These are phyloP conservation scores for Gnathonemus longibarbis DNA, from an alignment of 2,113 vertebrate species.

Conservation along the genomic window DNA sequence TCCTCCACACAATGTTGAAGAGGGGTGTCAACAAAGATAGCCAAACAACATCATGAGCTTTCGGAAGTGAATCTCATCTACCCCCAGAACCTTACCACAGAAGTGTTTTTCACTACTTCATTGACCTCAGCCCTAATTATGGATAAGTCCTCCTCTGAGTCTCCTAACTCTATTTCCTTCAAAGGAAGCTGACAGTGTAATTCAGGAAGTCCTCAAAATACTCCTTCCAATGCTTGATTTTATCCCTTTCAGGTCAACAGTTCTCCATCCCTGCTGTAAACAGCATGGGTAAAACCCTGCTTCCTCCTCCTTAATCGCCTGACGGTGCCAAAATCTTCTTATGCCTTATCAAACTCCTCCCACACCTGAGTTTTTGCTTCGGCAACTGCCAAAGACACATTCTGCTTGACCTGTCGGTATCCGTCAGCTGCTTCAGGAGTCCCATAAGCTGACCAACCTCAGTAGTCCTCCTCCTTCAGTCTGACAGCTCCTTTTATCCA, in stretches of 20 bases:
- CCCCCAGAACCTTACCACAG: not conserved
- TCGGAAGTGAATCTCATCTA: not conserved
- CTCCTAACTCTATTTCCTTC: too few species aligned
- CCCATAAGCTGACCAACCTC: not conserved
- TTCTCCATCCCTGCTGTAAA: not conserved
- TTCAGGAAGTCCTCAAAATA: not conserved
- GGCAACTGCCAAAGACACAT: not conserved
- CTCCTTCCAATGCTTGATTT: not conserved
- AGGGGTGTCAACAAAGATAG: not conserved
- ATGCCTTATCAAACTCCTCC: not conserved
- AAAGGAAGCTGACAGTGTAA: not conserved
- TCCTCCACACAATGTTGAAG: not conserved
- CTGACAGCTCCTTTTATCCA: not conserved
- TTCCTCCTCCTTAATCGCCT: not conserved
- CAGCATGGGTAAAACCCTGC: not conserved
- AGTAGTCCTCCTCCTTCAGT: not conserved
- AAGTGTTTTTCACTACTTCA: not conserved
- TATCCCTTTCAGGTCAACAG: not conserved
- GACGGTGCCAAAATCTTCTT: not conserved
- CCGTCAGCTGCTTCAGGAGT: not conserved
- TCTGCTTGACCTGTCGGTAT: not conserved
- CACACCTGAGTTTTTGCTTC: not conserved
- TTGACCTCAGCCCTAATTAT: not conserved
- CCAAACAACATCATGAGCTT: not conserved
- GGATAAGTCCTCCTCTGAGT: too few species aligned